Conservation (phyloP, 2,888 invertebrate species). For the Mimumesa dahlbomi region DNA sequence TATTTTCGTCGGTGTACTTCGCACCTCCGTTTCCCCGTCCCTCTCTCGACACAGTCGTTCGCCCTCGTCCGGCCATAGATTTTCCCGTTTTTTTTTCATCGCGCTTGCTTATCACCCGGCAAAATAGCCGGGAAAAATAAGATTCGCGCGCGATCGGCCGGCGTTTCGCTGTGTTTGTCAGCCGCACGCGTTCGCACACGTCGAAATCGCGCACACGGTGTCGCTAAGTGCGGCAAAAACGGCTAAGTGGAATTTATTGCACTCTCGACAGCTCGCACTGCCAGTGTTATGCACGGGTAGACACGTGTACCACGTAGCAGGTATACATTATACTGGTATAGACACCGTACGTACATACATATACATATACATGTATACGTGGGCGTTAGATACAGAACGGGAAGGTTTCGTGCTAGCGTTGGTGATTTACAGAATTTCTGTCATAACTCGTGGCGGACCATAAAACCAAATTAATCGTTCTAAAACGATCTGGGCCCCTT, state of each 20-base stretch:
- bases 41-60: too few species aligned
- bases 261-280: conserved; percentile 60
- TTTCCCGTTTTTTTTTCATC: too few species aligned
- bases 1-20: too few species aligned
- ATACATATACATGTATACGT: too few species aligned
- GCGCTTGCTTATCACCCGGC: too few species aligned
- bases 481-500: conserved; percentile 44
- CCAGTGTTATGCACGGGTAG: conserved; percentile 36
- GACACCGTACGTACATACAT: too few species aligned
- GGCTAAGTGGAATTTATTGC: conserved; percentile 70
- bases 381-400: conserved; percentile 34
- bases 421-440: conserved; percentile 63
- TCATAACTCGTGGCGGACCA: conserved; percentile 58
- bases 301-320: conserved; percentile 19
- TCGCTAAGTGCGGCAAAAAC: conserved; percentile 48
- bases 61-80: too few species aligned
- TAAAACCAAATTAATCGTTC: conserved; percentile 69
- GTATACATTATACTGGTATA: conserved; percentile 33
- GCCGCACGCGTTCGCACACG: conserved; percentile 22
- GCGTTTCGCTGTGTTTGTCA: background rate
- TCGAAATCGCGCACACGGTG: conserved; percentile 40
- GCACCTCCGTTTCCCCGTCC: too few species aligned
- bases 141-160: background rate
- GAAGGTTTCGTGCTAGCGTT: conserved; percentile 32
- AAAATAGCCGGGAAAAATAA: too few species aligned